Percentiles rank a stretch among this genome's conserved stretches.
Conservation (phyloP, 2,113 vertebrate species). For the Dolichallabes microphthalmus region DNA sequence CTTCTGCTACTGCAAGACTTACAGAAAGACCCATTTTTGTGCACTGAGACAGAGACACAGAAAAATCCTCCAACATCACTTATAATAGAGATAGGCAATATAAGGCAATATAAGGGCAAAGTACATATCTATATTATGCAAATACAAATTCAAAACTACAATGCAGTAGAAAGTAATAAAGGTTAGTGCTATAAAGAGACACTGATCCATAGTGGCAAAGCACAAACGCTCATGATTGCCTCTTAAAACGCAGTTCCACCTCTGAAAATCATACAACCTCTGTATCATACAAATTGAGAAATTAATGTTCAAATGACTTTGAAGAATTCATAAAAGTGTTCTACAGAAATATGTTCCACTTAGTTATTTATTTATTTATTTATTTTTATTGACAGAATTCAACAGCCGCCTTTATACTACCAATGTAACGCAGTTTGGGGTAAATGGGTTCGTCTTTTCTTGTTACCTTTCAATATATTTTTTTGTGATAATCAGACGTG, state of each 20-base stretch:
- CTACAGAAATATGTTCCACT: background rate
- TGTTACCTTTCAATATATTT: background rate
- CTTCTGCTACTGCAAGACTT: background rate
- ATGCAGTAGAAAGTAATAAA: background rate
- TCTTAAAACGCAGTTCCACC: background rate
- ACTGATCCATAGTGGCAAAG: background rate
- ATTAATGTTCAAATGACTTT: background rate
- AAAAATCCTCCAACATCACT: background rate
- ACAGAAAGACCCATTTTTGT: background rate
- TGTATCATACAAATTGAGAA: background rate
- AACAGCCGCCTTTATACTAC: background rate
- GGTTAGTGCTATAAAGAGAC: background rate
- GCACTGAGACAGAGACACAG: background rate
- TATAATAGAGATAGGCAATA: background rate
- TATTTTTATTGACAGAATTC: background rate
- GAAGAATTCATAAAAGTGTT: background rate
- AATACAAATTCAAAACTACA: constrained; percentile 3
- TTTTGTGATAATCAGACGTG: background rate
- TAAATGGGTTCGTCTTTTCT: background rate
- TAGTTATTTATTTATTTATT: too few relatives aligned
- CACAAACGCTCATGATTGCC: background rate
- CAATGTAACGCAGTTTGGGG: background rate
- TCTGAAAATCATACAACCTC: background rate
- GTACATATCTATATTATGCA: background rate
- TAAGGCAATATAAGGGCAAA: background rate